Percentiles rank a stretch among this genome's conserved stretches.
Evolutionary conservation across 2,113 vertebrate genomes (phyloP).

Genomic region (Fulica atra): DNA sequence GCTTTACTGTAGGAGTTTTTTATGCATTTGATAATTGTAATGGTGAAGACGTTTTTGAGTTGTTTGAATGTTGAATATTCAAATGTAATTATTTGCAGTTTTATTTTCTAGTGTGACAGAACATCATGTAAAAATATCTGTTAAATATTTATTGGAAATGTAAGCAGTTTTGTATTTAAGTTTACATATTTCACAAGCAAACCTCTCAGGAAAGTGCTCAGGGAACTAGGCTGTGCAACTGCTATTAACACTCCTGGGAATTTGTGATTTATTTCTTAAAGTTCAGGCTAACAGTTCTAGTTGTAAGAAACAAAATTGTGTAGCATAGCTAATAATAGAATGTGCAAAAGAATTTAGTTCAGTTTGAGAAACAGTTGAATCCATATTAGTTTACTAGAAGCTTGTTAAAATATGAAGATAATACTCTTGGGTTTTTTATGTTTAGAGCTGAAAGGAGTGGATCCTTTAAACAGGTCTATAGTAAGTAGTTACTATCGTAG

Average conservation of each 20-base stretch:
- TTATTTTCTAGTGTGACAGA: not conserved
- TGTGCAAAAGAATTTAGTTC: not conserved
- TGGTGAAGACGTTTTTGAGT: not conserved
- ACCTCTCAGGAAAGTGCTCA: not conserved
- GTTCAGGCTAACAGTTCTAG: not conserved
- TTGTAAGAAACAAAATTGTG: not conserved
- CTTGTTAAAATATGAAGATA: not conserved
- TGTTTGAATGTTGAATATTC: not conserved
- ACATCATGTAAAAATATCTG: not conserved
- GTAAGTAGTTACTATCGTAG: not conserved
- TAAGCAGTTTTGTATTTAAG: not conserved
- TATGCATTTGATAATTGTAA: not conserved
- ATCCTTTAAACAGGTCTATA: not conserved
- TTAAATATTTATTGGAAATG: not conserved
- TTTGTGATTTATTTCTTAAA: slow-evolving; percentile 1
- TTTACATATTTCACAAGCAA: not conserved
- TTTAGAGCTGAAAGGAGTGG: not conserved
- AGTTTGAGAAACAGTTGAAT: not conserved
- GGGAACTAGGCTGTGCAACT: not conserved
- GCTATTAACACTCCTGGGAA: not conserved
- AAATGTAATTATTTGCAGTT: not conserved
- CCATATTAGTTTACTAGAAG: not conserved
- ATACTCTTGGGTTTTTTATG: not conserved
- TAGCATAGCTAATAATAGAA: not conserved
- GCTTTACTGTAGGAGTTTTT: not conserved